These are phyloP conservation scores for Onychomys arenicola DNA, from an alignment of 2,797 vertebrate species.

Conservation along the genomic window DNA sequence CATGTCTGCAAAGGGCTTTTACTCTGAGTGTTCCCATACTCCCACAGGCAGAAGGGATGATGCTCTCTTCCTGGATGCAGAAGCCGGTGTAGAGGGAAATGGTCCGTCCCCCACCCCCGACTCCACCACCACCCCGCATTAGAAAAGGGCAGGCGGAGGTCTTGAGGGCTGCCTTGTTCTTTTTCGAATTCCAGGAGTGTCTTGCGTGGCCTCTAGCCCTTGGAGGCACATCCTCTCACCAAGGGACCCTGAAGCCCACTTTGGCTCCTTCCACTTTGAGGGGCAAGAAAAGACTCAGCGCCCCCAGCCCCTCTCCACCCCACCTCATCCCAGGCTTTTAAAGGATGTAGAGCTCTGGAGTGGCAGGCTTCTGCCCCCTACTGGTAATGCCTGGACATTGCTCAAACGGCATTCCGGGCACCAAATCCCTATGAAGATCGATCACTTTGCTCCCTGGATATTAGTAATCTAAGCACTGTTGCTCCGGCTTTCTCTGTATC, in stretches of 20 bases:
- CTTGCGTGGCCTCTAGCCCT: background rate
- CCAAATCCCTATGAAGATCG: background rate
- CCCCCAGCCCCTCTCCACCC: fast-evolving
- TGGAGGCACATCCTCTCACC: background rate
- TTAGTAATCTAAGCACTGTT: background rate
- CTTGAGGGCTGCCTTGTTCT: background rate
- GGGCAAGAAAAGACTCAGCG: background rate
- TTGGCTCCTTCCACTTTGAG: background rate
- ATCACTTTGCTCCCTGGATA: slow-evolving; percentile 42
- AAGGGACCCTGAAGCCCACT: background rate
- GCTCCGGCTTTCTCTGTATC: background rate
- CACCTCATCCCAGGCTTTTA: fast-evolving
- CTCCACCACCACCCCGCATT: background rate
- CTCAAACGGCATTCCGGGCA: background rate
- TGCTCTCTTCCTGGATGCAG: background rate
- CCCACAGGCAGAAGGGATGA: fast-evolving
- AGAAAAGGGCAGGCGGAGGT: background rate
- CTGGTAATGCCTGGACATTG: slow-evolving; percentile 63
- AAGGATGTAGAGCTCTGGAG: background rate
- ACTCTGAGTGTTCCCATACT: background rate
- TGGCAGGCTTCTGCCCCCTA: slow-evolving; percentile 80
- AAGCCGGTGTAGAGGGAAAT: background rate
- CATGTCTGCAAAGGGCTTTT: background rate
- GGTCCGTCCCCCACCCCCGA: no score
- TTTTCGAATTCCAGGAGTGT: background rate